These are phyloP conservation scores for Pseudachorutes palmiensis DNA, from an alignment of 1,140 invertebrate species.

Conservation along the genomic window DNA sequence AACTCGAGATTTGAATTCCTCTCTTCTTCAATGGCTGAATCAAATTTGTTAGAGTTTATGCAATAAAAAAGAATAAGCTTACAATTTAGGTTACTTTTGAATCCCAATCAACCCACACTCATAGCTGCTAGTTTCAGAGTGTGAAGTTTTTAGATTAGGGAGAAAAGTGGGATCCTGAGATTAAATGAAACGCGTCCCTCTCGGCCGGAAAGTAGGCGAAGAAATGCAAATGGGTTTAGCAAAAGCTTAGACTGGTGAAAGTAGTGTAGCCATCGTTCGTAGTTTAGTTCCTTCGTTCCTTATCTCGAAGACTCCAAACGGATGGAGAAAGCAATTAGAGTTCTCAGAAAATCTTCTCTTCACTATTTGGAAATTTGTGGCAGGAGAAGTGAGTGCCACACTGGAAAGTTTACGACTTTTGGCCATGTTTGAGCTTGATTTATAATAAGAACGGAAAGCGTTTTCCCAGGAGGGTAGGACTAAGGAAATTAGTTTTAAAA, in stretches of 20 bases:
- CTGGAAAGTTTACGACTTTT: background rate
- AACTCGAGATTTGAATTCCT: too few species aligned
- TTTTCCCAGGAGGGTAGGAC: background rate
- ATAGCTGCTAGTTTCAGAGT: too few species aligned
- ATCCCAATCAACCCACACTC: too few species aligned
- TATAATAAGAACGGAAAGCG: background rate
- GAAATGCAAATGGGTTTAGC: background rate
- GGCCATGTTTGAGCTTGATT: conserved; percentile 1
- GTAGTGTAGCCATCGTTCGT: too few species aligned
- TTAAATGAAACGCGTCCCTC: background rate
- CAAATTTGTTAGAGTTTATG: too few species aligned
- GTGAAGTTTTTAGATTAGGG: too few species aligned
- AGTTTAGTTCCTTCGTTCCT: too few species aligned
- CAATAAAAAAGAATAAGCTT: too few species aligned
- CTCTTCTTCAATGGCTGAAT: too few species aligned
- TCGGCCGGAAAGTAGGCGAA: background rate
- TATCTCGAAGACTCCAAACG: background rate
- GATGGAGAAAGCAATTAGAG: background rate
- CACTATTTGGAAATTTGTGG: background rate
- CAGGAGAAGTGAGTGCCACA: too few species aligned
- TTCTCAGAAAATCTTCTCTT: background rate
- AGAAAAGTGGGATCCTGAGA: background rate
- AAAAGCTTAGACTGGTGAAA: too few species aligned
- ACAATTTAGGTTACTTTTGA: too few species aligned
- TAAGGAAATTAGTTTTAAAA: background rate